phyloP scores from a whole-genome alignment of 2,797 vertebrate species.

The Podarcis lilfordi region DNA sequence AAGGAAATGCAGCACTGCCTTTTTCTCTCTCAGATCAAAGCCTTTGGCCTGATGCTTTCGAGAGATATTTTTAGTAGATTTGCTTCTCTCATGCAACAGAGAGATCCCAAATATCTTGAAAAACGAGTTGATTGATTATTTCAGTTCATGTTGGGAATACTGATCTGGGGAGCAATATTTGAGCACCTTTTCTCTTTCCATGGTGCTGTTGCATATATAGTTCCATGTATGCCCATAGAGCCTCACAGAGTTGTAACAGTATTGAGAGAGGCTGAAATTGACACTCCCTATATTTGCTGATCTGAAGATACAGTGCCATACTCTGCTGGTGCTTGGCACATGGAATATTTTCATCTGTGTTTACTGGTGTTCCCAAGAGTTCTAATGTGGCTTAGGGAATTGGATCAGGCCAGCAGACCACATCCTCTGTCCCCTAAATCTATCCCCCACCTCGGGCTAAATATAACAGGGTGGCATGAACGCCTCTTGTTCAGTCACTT shows the following conservation, averaged over 20 bases:
- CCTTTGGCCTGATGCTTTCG: conserved; percentile 72
- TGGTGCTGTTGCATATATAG: background rate
- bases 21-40: conserved; percentile 71
- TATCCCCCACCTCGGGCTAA: too few species aligned
- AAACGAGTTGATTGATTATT: background rate
- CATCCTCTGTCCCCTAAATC: too few species aligned
- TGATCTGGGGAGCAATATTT: background rate
- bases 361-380: background rate
- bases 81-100: conserved; percentile 65
- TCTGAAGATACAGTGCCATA: background rate
- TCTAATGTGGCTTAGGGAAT: background rate
- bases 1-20: conserved; percentile 77
- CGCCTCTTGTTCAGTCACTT: too few species aligned
- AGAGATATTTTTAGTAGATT: conserved; percentile 73
- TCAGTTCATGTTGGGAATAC: background rate
- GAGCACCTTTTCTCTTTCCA: background rate
- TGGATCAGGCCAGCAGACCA: too few species aligned
- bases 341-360: background rate
- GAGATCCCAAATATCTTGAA: conserved; percentile 49
- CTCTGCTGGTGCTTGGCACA: background rate
- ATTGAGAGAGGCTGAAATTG: background rate
- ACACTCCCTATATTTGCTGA: background rate
- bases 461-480: too few species aligned
- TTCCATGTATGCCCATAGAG: background rate
- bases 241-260: background rate